Conservation (phyloP, 2,797 vertebrate genomes). For the Uromys caudimaculatus region DNA sequence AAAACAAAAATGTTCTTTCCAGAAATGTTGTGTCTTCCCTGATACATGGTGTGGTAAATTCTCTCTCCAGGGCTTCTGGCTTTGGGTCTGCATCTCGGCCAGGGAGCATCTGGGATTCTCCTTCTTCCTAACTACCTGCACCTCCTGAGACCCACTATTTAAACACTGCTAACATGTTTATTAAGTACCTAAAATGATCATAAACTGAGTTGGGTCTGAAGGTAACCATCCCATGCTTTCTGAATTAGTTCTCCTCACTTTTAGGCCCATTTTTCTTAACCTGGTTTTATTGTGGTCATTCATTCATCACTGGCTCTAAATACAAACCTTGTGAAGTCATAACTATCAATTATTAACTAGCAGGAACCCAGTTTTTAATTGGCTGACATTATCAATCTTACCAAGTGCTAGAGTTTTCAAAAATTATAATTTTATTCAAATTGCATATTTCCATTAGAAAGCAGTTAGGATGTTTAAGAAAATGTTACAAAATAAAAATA, state of each 20-base stretch:
- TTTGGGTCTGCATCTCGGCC: not conserved
- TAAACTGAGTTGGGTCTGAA: not conserved
- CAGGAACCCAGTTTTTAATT: not conserved
- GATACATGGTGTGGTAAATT: not conserved
- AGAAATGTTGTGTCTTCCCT: not conserved
- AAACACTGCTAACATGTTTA: not conserved
- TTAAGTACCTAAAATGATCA: not conserved
- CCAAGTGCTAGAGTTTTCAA: not conserved
- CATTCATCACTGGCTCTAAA: not conserved
- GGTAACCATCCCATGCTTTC: not conserved
- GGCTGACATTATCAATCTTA: not conserved
- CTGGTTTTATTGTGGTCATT: not conserved
- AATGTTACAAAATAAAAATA: not conserved
- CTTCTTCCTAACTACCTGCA: not conserved
- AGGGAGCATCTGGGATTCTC: accelerated
- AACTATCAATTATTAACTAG: not conserved
- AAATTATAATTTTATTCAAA: not conserved
- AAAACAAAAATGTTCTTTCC: conserved; percentile 19
- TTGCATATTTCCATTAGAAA: conserved; percentile 1
- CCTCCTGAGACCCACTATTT: not conserved
- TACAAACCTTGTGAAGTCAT: not conserved
- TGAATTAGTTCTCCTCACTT: not conserved
- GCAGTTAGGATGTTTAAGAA: not conserved
- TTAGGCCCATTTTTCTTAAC: not conserved
- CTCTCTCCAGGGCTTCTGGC: not conserved